Percentiles rank a stretch among this genome's conserved stretches.
Evolutionary conservation across 2,113 vertebrate species (phyloP).

Genomic region (Zapus hudsonius): DNA sequence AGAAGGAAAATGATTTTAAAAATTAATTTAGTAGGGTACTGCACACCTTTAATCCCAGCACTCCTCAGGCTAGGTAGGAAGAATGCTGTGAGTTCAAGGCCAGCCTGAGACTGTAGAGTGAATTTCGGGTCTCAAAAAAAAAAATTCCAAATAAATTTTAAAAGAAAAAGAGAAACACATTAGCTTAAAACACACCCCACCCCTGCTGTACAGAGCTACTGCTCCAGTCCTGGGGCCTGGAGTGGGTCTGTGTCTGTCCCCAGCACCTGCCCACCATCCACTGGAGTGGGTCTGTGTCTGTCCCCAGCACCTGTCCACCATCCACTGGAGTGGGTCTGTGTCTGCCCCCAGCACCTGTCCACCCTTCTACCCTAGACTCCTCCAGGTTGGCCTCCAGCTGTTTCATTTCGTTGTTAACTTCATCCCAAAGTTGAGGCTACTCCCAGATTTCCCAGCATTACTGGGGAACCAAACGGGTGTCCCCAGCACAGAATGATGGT

Average conservation of each 20-base stretch:
- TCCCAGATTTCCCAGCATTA: accelerated
- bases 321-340: accelerated
- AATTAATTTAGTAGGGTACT: too few relatives aligned
- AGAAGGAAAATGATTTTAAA: too few relatives aligned
- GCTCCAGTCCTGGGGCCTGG: not conserved
- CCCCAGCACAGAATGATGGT: not conserved
- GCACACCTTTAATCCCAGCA: too few relatives aligned
- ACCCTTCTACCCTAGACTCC: not conserved
- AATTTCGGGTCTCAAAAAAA: too few relatives aligned
- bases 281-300: accelerated
- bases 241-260: accelerated
- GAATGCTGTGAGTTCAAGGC: too few relatives aligned
- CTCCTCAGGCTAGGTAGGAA: too few relatives aligned
- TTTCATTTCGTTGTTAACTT: not conserved
- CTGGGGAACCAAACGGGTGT: not conserved
- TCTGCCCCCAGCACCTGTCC: not conserved
- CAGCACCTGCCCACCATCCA: not conserved
- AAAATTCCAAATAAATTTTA: too few relatives aligned
- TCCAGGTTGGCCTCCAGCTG: not conserved
- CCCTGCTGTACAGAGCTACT: not conserved
- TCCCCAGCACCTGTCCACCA: not conserved
- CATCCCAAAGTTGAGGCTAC: not conserved
- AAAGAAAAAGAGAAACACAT: too few relatives aligned
- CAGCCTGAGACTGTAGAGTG: too few relatives aligned
- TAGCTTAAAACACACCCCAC: not conserved